phyloP scores from a whole-genome alignment of 2,113 vertebrate genomes.

The Poeciliopsis occidentalis region DNA sequence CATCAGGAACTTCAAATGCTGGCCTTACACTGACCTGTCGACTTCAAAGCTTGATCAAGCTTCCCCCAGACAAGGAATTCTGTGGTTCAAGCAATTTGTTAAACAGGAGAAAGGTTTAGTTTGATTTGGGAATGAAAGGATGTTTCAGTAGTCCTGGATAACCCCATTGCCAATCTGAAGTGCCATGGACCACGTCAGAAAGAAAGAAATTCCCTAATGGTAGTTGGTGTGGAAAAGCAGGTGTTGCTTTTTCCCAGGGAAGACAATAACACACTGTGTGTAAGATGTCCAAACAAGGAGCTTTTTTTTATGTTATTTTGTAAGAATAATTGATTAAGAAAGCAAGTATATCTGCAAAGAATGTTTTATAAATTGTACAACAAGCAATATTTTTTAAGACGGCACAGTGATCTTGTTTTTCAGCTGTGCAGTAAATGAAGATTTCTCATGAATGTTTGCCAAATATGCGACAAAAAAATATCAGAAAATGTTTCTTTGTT shows the following conservation, averaged over 20 bases:
- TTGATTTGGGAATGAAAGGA: conserved; percentile 67
- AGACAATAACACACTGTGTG: conserved; percentile 35
- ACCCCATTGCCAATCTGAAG: conserved; percentile 43
- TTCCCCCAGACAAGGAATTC: conserved; percentile 73
- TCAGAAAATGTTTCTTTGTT: conserved; percentile 58
- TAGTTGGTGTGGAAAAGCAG: conserved; percentile 21
- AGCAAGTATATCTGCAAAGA: neutral
- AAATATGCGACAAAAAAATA: conserved; percentile 52
- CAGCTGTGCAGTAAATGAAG: neutral
- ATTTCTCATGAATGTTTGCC: conserved; percentile 16
- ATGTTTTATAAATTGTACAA: neutral
- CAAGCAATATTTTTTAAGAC: neutral
- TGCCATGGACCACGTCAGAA: conserved; percentile 34
- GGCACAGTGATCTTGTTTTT: neutral
- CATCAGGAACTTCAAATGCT: conserved; percentile 70
- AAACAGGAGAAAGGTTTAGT: conserved; percentile 76
- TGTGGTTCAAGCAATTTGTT: conserved; percentile 77
- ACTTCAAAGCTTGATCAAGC: conserved; percentile 80
- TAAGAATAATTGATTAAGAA: neutral
- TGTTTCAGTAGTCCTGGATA: conserved; percentile 69
- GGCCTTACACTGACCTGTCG: conserved; percentile 76
- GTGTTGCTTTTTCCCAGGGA: conserved; percentile 41
- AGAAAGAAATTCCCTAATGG: conserved; percentile 29
- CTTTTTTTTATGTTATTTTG: neutral
- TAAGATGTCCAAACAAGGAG: neutral